phyloP scores from a whole-genome alignment of 2,797 vertebrate genomes.

The Microctenopoma stevenorrisi region DNA sequence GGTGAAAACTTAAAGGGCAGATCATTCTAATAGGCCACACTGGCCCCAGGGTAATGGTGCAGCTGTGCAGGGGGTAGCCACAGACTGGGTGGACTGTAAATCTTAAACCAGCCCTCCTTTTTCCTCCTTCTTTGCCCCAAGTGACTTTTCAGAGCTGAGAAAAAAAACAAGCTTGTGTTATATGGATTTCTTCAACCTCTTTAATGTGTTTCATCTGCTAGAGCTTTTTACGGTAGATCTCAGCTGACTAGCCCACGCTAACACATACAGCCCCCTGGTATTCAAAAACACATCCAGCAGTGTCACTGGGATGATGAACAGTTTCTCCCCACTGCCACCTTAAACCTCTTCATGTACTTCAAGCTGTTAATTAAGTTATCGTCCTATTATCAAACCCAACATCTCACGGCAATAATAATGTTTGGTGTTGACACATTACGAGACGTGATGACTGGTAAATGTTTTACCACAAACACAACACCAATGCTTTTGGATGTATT shows the following conservation, averaged over 20 bases:
- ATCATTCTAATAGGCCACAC: slow-evolving; percentile 73
- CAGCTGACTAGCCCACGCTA: slow-evolving; percentile 28
- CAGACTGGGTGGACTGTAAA: slow-evolving; percentile 74
- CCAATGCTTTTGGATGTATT: neutral
- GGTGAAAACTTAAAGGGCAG: slow-evolving; percentile 80
- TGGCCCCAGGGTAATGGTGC: slow-evolving; percentile 71
- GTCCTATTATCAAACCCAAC: slow-evolving; percentile 29
- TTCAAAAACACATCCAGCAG: slow-evolving; percentile 11
- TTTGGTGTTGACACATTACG: slow-evolving; percentile 31
- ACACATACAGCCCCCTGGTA: slow-evolving; percentile 18
- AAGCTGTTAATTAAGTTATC: slow-evolving; percentile 3
- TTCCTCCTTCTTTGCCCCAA: slow-evolving; percentile 46
- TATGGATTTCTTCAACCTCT: slow-evolving; percentile 76
- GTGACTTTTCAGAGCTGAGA: slow-evolving; percentile 59
- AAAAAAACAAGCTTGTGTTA: slow-evolving; percentile 74
- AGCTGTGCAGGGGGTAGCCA: slow-evolving; percentile 73
- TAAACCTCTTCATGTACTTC: neutral
- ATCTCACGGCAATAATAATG: slow-evolving; percentile 13
- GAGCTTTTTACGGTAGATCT: slow-evolving; percentile 66
- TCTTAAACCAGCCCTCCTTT: slow-evolving; percentile 58
- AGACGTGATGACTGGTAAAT: slow-evolving; percentile 9
- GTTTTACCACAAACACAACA: slow-evolving; percentile 25
- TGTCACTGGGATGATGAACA: slow-evolving; percentile 2
- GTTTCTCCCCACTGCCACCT: slow-evolving; percentile 11
- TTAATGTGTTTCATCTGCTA: slow-evolving; percentile 81